Percentiles rank a stretch among this genome's conserved stretches.
Conservation (phyloP, 2,888 invertebrate genomes). For the Hesperia comma region DNA sequence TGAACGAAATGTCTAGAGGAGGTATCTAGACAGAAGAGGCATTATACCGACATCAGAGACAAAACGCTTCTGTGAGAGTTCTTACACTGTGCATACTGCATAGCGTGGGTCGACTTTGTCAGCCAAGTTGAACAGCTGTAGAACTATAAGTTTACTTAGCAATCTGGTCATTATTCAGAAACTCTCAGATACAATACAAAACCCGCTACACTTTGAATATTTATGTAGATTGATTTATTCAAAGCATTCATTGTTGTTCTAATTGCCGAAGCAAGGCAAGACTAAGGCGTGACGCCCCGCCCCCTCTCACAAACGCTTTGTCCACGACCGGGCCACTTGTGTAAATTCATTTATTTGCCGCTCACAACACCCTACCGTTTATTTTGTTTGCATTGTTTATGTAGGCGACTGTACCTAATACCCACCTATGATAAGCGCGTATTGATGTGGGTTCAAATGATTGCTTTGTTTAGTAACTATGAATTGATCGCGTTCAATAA, state of each 20-base stretch:
- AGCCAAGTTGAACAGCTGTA: too few relatives aligned
- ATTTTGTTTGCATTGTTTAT: conserved; percentile 68
- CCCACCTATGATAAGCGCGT: too few relatives aligned
- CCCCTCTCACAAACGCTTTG: conserved; percentile 66
- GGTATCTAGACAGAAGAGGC: too few relatives aligned
- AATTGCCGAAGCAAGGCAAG: conserved; percentile 63
- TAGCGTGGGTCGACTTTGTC: too few relatives aligned
- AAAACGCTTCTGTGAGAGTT: too few relatives aligned
- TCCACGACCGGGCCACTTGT: conserved; percentile 58
- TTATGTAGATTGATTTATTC: conserved; percentile 70
- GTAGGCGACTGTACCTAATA: conserved; percentile 56
- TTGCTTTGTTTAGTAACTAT: background rate
- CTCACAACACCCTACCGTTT: conserved; percentile 66
- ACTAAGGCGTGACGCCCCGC: conserved; percentile 74
- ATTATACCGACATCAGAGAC: too few relatives aligned
- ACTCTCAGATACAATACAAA: background rate
- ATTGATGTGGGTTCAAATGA: background rate
- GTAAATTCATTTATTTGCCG: conserved; percentile 60
- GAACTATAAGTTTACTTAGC: too few relatives aligned
- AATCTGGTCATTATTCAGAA: too few relatives aligned
- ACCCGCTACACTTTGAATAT: conserved; percentile 41
- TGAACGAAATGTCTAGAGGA: too few relatives aligned
- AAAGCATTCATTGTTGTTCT: conserved; percentile 66
- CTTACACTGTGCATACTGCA: too few relatives aligned
- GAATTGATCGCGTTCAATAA: too few relatives aligned